Evolutionary conservation across 2,113 vertebrate species (phyloP).

Genomic region (Telmatochromis sp.): DNA sequence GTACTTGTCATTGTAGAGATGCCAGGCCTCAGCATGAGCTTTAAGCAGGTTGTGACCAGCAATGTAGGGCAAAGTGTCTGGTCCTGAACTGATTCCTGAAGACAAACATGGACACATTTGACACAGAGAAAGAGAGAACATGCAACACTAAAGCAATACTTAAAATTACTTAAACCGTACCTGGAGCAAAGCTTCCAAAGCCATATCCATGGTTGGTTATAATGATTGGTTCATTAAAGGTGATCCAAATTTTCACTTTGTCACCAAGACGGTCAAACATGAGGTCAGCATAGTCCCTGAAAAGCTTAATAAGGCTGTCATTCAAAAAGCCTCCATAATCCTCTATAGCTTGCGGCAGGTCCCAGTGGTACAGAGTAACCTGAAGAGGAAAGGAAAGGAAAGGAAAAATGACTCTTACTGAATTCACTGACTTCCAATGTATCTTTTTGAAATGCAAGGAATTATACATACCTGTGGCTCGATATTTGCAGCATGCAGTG

Average conservation of each 20-base stretch:
- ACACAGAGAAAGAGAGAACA: background rate
- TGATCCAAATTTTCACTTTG: constrained; percentile 96
- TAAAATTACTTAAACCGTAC: background rate
- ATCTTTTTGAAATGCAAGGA: background rate
- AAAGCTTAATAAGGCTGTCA: constrained; percentile 72
- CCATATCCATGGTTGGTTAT: constrained; percentile 70
- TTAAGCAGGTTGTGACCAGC: constrained; percentile 87
- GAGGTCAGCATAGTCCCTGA: constrained; percentile 84
- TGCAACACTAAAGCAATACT: background rate
- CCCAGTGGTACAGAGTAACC: constrained; percentile 44
- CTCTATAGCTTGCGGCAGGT: constrained; percentile 88
- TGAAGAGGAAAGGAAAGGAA: background rate
- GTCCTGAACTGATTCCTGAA: constrained; percentile 78
- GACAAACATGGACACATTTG: background rate
- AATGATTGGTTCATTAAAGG: constrained; percentile 80
- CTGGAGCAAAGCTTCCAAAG: constrained; percentile 81
- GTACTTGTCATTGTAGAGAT: constrained; percentile 86
- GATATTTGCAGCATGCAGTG: constrained; percentile 81
- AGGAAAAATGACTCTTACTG: background rate
- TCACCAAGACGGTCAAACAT: constrained; percentile 83
- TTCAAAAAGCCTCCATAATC: constrained; percentile 89
- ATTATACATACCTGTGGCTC: background rate
- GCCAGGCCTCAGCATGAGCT: constrained; percentile 91
- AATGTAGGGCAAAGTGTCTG: constrained; percentile 81
- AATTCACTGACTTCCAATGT: background rate